Percentiles rank a stretch among this genome's conserved stretches.
These are phyloP conservation scores for Galagoides demidoff DNA, from an alignment of 2,797 vertebrate genomes.

Conservation along the genomic window DNA sequence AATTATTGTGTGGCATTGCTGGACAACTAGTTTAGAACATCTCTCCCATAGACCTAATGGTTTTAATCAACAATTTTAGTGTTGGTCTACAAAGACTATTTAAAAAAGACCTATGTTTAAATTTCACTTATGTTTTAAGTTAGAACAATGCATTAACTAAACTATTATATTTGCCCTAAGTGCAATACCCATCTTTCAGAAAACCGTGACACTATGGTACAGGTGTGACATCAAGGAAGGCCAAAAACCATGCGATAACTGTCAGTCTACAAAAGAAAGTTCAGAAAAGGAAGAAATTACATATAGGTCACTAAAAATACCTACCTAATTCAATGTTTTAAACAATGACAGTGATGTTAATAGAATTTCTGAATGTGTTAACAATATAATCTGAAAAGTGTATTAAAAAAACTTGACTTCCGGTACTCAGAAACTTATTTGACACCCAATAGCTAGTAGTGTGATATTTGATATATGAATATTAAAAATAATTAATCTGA, in stretches of 20 bases:
- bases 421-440: not conserved
- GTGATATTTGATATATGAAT: conserved; percentile 12
- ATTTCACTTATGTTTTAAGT: not conserved
- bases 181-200: not conserved
- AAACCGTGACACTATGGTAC: not conserved
- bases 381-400: not conserved
- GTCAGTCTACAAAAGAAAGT: not conserved
- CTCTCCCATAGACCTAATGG: not conserved
- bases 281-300: not conserved
- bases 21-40: not conserved
- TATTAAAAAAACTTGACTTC: not conserved
- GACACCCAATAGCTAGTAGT: not conserved
- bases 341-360: not conserved
- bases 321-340: not conserved
- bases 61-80: not conserved
- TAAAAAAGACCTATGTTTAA: not conserved
- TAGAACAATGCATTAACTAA: not conserved
- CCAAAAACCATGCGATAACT: not conserved
- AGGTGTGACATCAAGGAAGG: not conserved
- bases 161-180: not conserved
- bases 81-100: not conserved
- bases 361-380: not conserved
- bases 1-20: not conserved
- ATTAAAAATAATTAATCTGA: conserved; percentile 5
- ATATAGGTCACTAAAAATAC: not conserved